Evolutionary conservation across 2,113 vertebrate genomes (phyloP), one percentile per base, ranked within the genome.

Genomic region (Suricata suricatta): DNA sequence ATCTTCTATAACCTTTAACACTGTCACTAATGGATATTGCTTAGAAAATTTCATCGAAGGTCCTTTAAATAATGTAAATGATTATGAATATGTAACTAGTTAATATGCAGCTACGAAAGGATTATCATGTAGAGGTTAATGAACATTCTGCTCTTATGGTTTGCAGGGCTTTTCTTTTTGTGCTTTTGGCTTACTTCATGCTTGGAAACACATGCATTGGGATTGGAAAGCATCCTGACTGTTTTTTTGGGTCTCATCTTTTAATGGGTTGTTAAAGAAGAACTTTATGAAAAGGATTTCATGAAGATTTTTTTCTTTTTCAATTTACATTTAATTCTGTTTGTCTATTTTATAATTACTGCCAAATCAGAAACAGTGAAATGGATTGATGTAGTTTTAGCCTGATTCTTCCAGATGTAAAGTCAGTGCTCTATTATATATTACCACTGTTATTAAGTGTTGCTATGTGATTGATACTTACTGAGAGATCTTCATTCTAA

Each of bases 61-160:
- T 98, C 98, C 98, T 99, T 98, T 99, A 99, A 99, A 99, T 99
- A 99, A 99, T 99, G 99, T 99, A 99, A 98, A 98, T 99, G 98
- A 99, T 99, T 99, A 99, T 99, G 99, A 99, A 99, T 99, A 98
- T 99, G 99, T 99, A 99, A 99, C 99, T 99, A 99, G 98, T 99
- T 99, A 99, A 99, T 99, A 99, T 99, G 99, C 99, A 99, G 99
- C 99, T 98, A 98, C 0, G 98, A 98, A 99, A 98, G 98, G 99
- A 99, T 99, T 99, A 99, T 98, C 98, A 97, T 99, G 99, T 98
- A 98, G 99, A 99, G 99, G 99, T 99, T 99, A 99, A 99, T 99
- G 99, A 99, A 98, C 98, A 99, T 94, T 97, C 98, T 98, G 99
- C 98, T 98, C 99, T 98, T 98, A 98, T 0, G 98, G 98, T 98